Conservation (phyloP, 2,888 invertebrate genomes). For the Eurois occulta region DNA sequence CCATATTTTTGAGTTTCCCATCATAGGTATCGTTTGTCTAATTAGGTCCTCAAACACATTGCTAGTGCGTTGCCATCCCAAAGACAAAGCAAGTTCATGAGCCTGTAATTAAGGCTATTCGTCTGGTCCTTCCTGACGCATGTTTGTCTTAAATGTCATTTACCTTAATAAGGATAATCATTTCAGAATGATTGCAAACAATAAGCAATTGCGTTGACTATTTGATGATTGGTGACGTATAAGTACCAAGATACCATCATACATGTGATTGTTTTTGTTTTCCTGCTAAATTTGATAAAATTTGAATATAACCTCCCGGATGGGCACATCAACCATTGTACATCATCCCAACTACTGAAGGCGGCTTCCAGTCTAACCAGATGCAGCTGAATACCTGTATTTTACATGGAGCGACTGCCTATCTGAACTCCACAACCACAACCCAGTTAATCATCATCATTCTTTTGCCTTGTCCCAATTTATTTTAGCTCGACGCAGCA, state of each 20-base stretch:
- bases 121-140: neutral
- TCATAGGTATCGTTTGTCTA: neutral
- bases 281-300: neutral
- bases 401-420: neutral
- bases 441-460: neutral
- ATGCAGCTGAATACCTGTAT: neutral
- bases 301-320: neutral
- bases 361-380: neutral
- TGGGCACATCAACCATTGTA: neutral
- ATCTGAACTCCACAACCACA: too few species aligned
- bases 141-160: neutral
- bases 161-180: neutral
- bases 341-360: too few species aligned
- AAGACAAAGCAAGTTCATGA: neutral
- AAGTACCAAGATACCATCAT: neutral
- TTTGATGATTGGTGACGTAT: neutral
- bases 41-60: neutral
- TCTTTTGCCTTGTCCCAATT: too few species aligned
- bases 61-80: neutral
- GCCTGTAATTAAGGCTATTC: neutral
- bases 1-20: too few species aligned
- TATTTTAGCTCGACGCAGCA: too few species aligned
- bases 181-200: neutral
- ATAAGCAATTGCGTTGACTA: neutral
- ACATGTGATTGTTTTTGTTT: slow-evolving; percentile 1